These are phyloP conservation scores for Laterallus jamaicensis DNA, from an alignment of 2,113 vertebrate genomes.

Conservation along the genomic window DNA sequence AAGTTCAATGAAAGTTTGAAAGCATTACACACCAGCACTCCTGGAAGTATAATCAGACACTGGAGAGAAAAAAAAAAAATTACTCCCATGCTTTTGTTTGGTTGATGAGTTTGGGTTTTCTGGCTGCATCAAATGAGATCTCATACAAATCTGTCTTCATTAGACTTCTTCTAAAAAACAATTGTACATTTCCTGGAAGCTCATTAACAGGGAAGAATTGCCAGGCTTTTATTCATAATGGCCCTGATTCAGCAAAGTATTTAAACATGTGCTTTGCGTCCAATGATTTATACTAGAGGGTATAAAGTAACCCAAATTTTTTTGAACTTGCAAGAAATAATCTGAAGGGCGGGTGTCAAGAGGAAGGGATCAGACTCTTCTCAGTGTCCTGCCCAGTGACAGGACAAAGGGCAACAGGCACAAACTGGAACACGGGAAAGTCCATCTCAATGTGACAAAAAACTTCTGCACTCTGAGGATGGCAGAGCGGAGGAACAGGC, in stretches of 20 bases:
- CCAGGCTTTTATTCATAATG: conserved; percentile 66
- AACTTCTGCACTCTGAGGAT: no score
- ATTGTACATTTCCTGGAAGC: conserved; percentile 70
- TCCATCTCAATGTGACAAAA: no score
- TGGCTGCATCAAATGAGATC: conserved; percentile 69
- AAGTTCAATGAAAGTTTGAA: conserved; percentile 74
- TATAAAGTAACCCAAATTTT: not conserved
- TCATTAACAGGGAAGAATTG: conserved; percentile 71
- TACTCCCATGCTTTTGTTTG: conserved; percentile 56
- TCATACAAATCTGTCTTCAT: conserved; percentile 77
- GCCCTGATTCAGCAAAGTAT: conserved; percentile 42
- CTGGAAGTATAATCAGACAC: conserved; percentile 64
- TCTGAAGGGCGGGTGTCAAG: no score
- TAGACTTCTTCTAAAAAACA: conserved; percentile 71
- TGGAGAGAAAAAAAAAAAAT: not conserved
- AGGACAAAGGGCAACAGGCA: no score
- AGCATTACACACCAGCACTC: conserved; percentile 29
- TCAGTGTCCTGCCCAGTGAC: no score
- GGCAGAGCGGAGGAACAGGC: no score
- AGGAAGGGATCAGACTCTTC: no score
- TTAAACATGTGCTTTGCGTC: conserved; percentile 28
- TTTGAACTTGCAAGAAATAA: not conserved
- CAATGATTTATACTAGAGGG: not conserved
- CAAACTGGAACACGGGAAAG: no score
- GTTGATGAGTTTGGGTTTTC: conserved; percentile 72